Percentiles rank a stretch among this genome's conserved stretches.
phyloP scores from a whole-genome alignment of 2,888 invertebrate genomes.

The Dryocosmus kuriphilus region DNA sequence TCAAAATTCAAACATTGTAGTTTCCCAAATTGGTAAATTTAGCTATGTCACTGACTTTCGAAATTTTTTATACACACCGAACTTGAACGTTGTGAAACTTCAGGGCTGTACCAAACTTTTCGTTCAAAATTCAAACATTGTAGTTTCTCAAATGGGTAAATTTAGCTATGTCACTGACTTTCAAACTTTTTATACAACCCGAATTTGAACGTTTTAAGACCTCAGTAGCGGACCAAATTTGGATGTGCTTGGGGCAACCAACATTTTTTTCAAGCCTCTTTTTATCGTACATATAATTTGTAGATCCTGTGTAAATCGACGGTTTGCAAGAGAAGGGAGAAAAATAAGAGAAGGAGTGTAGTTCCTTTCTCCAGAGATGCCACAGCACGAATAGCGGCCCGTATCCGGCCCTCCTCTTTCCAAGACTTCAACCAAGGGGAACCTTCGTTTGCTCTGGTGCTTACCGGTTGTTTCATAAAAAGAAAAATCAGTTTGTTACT shows the following conservation, averaged over 20 bases:
- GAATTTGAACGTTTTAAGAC: neutral
- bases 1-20: no score
- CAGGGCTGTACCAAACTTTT: no score
- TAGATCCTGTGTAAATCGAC: constrained; percentile 9
- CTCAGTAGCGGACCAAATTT: neutral
- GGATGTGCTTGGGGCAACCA: neutral
- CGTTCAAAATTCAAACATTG: no score
- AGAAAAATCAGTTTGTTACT: constrained; percentile 19
- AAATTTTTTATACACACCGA: no score
- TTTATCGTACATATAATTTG: neutral
- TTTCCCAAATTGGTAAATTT: no score
- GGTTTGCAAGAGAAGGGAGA: constrained; percentile 22
- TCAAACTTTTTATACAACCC: no score
- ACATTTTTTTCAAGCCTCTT: neutral
- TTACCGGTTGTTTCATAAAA: constrained; percentile 20
- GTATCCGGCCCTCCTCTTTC: constrained; percentile 46
- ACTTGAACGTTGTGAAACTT: no score
- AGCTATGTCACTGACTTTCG: no score
- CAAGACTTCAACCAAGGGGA: constrained; percentile 4
- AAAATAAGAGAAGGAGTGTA: constrained; percentile 52
- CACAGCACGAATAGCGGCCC: constrained; percentile 33
- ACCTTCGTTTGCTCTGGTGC: constrained; percentile 45
- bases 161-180: no score
- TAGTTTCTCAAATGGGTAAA: no score
- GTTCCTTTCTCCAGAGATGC: constrained; percentile 58